Conservation (phyloP, 1,140 invertebrate genomes). For the Caerostris extrusa region DNA sequence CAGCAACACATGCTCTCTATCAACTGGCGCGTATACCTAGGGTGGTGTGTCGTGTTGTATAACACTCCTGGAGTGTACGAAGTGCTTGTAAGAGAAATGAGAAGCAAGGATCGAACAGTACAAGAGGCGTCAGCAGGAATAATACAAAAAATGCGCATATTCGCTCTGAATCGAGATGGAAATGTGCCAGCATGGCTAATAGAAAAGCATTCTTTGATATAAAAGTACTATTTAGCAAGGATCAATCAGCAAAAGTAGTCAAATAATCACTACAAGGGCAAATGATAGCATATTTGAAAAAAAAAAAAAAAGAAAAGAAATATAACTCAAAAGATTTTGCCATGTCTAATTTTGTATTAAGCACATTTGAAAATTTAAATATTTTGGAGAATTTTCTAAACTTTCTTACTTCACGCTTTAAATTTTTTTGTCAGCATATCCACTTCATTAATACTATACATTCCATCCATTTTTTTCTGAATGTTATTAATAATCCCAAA, state of each 20-base stretch:
- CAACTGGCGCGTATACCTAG: slow-evolving; percentile 46
- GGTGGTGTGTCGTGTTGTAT: slow-evolving; percentile 67
- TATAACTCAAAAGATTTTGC: not conserved
- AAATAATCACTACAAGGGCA: not conserved
- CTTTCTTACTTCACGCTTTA: too few species aligned
- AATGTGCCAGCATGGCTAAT: slow-evolving; percentile 59
- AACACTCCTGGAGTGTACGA: slow-evolving; percentile 47
- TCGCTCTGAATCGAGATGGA: slow-evolving; percentile 53
- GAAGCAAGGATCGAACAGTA: slow-evolving; percentile 39
- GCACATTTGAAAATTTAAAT: not conserved
- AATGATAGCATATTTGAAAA: not conserved
- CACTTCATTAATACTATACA: too few species aligned
- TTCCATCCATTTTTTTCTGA: too few species aligned
- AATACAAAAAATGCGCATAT: slow-evolving; percentile 67
- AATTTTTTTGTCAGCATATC: too few species aligned
- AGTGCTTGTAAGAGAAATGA: slow-evolving; percentile 44
- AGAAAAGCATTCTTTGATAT: slow-evolving; percentile 35
- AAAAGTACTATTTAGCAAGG: not conserved
- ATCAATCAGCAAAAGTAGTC: not conserved
- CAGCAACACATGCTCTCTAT: slow-evolving; percentile 46
- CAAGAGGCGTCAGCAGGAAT: slow-evolving; percentile 60
- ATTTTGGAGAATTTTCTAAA: not conserved
- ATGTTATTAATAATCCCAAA: too few species aligned
- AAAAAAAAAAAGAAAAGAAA: not conserved
- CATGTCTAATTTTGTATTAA: not conserved